Conservation (phyloP, 2,797 vertebrate genomes). For the Sebastes melanostomus region DNA sequence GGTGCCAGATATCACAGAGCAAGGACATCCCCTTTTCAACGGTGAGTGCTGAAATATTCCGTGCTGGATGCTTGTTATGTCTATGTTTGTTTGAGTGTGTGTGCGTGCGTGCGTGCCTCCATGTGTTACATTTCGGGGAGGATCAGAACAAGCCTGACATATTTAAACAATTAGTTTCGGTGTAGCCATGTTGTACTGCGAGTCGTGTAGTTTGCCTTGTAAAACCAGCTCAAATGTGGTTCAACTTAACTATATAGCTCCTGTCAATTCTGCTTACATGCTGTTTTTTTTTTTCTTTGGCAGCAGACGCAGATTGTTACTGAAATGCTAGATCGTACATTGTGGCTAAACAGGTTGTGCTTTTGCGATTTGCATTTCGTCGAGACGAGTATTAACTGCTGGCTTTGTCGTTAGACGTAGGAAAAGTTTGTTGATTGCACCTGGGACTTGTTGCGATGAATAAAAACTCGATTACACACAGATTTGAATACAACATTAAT, state of each 20-base stretch:
- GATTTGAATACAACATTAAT: slow-evolving; percentile 44
- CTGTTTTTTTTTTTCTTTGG: not conserved
- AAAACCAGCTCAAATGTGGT: slow-evolving; percentile 69
- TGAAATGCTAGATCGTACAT: not conserved
- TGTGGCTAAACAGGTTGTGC: not conserved
- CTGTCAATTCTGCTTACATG: slow-evolving; percentile 41
- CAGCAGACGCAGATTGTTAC: slow-evolving; percentile 9
- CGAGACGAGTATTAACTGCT: slow-evolving; percentile 9
- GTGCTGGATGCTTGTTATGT: slow-evolving; percentile 73
- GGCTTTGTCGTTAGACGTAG: slow-evolving; percentile 13
- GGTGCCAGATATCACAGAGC: slow-evolving; percentile 84
- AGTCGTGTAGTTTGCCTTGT: slow-evolving; percentile 76
- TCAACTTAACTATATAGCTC: slow-evolving; percentile 52
- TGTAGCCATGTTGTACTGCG: slow-evolving; percentile 65
- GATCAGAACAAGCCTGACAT: slow-evolving; percentile 73
- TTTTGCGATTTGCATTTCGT: slow-evolving; percentile 22
- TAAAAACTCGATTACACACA: slow-evolving; percentile 33
- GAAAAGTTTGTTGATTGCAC: slow-evolving; percentile 34
- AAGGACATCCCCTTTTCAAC: slow-evolving; percentile 92
- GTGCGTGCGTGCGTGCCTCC: slow-evolving; percentile 35
- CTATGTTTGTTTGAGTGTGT: slow-evolving; percentile 32
- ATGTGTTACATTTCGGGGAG: slow-evolving; percentile 64
- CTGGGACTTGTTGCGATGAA: slow-evolving; percentile 23
- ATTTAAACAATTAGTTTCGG: slow-evolving; percentile 78
- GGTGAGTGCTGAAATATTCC: slow-evolving; percentile 81